A percentile compares a stretch with the other conserved stretches of the same genome.
phyloP scores from a whole-genome alignment of 2,113 vertebrate species.

The Collichthys lucidus region DNA sequence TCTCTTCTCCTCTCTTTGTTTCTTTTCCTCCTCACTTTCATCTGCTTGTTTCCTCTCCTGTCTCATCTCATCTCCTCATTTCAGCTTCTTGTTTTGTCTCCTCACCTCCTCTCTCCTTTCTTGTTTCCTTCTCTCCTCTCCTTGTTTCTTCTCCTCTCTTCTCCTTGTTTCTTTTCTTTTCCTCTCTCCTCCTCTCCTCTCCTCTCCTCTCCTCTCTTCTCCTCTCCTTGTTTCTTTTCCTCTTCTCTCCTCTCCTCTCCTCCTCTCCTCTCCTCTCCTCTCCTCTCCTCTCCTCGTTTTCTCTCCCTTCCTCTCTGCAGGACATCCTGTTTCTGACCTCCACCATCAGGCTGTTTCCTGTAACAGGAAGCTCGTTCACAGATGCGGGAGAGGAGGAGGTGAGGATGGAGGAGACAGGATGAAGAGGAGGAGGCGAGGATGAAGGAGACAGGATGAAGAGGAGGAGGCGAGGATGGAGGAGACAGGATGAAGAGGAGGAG shows the following conservation, averaged over 20 bases:
- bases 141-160: not conserved
- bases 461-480: too few relatives aligned
- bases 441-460: too few relatives aligned
- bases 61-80: not conserved
- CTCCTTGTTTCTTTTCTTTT: too few relatives aligned
- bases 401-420: constrained; percentile 10
- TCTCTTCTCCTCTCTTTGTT: not conserved
- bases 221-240: not conserved
- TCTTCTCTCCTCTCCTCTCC: not conserved
- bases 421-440: not conserved
- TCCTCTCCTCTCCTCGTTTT: not conserved
- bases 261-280: not conserved
- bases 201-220: too few relatives aligned
- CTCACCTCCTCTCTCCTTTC: not conserved
- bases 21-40: too few relatives aligned
- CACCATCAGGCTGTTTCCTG: constrained; percentile 52
- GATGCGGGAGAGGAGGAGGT: not conserved
- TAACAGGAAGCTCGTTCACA: constrained; percentile 45
- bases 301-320: not conserved
- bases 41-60: not conserved
- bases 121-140: not conserved
- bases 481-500: too few relatives aligned
- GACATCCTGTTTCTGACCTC: constrained; percentile 56
- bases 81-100: too few relatives aligned
- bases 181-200: too few relatives aligned